Percentiles rank a stretch among this genome's conserved stretches.
Evolutionary conservation across 2,888 invertebrate genomes (phyloP).

Genomic region (Drosophila pullipes): DNA sequence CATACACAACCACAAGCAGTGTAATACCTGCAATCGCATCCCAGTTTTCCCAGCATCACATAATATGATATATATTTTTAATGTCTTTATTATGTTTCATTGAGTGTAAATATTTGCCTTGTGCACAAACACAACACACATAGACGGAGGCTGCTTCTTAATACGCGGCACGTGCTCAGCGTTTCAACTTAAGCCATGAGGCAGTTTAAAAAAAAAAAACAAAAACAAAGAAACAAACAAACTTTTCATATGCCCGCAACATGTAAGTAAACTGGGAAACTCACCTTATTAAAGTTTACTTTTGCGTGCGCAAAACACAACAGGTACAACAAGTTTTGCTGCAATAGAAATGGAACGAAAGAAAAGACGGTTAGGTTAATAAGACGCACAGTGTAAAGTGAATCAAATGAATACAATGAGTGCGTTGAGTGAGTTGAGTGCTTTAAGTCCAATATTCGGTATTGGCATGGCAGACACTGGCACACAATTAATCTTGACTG

Average conservation of each 20-base stretch:
- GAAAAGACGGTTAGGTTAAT: neutral
- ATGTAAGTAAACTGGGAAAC: constrained; percentile 26
- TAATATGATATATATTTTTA: constrained; percentile 76
- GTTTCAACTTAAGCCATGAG: constrained; percentile 50
- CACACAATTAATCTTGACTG: constrained; percentile 56
- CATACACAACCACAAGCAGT: constrained; percentile 5
- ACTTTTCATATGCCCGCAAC: constrained; percentile 35
- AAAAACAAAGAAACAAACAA: constrained; percentile 17
- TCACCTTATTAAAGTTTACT: constrained; percentile 60
- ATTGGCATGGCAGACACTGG: constrained; percentile 47
- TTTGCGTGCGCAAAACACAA: constrained; percentile 62
- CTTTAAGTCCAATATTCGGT: constrained; percentile 16
- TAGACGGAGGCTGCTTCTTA: constrained; percentile 41
- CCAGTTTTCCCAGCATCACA: constrained; percentile 16
- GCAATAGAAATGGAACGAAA: constrained; percentile 42
- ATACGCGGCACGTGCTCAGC: constrained; percentile 73
- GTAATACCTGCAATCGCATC: constrained; percentile 33
- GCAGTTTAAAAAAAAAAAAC: constrained; percentile 14
- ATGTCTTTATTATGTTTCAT: constrained; percentile 82
- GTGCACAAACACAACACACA: constrained; percentile 43
- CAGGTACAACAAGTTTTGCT: constrained; percentile 75
- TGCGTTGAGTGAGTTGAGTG: constrained; percentile 2
- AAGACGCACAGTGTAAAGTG: constrained; percentile 4
- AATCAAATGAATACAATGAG: constrained; percentile 23
- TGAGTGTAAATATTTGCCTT: constrained; percentile 79